A percentile compares a stretch with the other conserved stretches of the same genome.
These are phyloP conservation scores for Apotomis capreana DNA, from an alignment of 2,888 invertebrate species.

Conservation along the genomic window DNA sequence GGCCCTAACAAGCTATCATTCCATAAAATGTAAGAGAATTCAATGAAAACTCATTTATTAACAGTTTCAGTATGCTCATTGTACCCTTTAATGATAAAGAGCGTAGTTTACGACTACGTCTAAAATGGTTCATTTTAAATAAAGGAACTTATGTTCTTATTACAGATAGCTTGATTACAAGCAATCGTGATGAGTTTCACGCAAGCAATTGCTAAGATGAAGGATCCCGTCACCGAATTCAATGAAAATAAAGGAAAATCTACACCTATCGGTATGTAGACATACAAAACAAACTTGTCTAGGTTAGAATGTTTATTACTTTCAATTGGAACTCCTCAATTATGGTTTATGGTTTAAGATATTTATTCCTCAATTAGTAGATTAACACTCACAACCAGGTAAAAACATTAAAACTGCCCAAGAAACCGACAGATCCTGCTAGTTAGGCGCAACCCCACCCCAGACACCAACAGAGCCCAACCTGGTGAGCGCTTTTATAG, in stretches of 20 bases:
- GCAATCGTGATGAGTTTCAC: constrained; percentile 62
- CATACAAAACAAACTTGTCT: constrained; percentile 4
- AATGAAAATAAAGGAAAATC: constrained; percentile 69
- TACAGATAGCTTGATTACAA: constrained; percentile 23
- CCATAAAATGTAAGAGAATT: constrained; percentile 13
- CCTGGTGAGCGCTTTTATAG: no score
- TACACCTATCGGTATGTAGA: constrained; percentile 72
- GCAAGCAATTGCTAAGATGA: constrained; percentile 65
- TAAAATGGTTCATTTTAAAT: not conserved
- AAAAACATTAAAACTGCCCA: no score
- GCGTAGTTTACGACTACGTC: not conserved
- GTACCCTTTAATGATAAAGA: no score
- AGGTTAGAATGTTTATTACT: constrained; percentile 12
- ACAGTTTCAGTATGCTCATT: not conserved
- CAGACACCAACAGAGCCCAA: no score
- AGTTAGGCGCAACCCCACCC: no score
- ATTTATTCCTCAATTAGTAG: no score
- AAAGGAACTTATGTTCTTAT: constrained; percentile 11
- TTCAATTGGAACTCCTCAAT: no score
- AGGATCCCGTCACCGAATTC: constrained; percentile 63
- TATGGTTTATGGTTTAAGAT: no score
- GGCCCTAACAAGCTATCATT: constrained; percentile 10
- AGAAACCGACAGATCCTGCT: no score
- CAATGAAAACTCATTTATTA: not conserved
- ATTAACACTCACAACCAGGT: no score